phyloP scores from a whole-genome alignment of 2,888 invertebrate species.

The Tachina fera region DNA sequence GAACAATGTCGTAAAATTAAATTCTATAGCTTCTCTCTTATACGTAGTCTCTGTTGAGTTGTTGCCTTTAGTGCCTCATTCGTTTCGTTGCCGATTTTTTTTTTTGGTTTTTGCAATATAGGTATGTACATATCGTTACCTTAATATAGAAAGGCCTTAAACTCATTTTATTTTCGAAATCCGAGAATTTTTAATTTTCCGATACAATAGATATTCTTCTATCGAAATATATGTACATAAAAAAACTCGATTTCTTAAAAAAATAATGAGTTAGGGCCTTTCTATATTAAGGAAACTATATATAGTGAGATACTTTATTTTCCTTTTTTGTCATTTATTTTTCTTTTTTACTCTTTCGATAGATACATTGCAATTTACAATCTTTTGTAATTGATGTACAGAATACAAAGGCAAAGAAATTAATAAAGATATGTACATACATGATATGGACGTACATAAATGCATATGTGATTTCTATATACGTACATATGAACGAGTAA shows the following conservation, averaged over 20 bases:
- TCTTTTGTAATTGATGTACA: conserved; percentile 26
- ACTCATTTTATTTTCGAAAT: too few relatives aligned
- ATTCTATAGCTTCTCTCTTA: conserved; percentile 47
- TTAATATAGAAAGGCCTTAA: too few relatives aligned
- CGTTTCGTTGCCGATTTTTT: neutral
- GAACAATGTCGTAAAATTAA: conserved; percentile 53
- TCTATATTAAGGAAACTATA: too few relatives aligned
- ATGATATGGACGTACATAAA: neutral
- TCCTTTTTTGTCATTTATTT: conserved; percentile 41
- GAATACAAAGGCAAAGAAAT: neutral
- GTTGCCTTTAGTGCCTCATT: conserved; percentile 28
- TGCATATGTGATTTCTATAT: neutral
- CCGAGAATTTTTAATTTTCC: too few relatives aligned
- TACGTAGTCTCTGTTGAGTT: conserved; percentile 10
- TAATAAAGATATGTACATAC: neutral
- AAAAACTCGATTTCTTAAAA: too few relatives aligned
- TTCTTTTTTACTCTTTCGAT: conserved; percentile 36
- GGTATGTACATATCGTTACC: too few relatives aligned
- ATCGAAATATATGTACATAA: too few relatives aligned
- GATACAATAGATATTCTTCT: too few relatives aligned
- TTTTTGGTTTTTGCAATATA: conserved; percentile 19
- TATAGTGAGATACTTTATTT: conserved; percentile 46
- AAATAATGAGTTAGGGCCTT: too few relatives aligned
- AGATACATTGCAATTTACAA: conserved; percentile 15
- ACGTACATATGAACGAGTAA: neutral